Percentiles rank a stretch among this genome's conserved stretches.
These are phyloP conservation scores for Alcedo quadribrachys DNA, from an alignment of 2,797 vertebrate species.

Conservation along the genomic window DNA sequence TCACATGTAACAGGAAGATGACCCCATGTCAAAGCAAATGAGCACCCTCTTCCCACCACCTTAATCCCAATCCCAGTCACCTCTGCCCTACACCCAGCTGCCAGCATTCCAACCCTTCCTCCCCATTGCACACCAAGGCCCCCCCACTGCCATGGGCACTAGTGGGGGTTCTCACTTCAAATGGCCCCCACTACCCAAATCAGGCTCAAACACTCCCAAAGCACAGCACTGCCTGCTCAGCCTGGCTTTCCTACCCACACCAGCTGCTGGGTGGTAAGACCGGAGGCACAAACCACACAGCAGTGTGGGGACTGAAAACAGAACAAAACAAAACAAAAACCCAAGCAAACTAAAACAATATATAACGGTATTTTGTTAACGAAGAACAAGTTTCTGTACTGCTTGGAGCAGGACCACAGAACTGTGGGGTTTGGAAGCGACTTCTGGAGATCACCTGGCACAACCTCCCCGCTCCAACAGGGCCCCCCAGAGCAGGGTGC, in stretches of 20 bases:
- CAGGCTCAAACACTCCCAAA: fast-evolving
- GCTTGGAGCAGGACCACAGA: not conserved
- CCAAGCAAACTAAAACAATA: not conserved
- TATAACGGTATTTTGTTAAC: not conserved
- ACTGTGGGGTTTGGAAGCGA: not conserved
- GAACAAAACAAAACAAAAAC: not conserved
- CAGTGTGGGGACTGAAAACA: not conserved
- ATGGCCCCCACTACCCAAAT: not conserved
- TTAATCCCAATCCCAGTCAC: not conserved
- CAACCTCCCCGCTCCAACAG: not conserved
- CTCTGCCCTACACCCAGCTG: fast-evolving
- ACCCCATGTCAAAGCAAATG: not conserved
- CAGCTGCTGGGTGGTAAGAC: fast-evolving
- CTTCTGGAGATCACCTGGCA: not conserved
- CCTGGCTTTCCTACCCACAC: not conserved
- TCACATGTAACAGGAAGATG: fast-evolving
- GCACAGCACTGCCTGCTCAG: not conserved
- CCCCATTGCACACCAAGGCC: fast-evolving
- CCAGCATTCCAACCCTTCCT: not conserved
- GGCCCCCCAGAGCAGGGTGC: not conserved
- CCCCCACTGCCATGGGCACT: fast-evolving
- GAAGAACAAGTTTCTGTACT: not conserved
- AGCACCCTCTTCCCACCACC: not conserved
- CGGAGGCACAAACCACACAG: not conserved
- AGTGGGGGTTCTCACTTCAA: not conserved